phyloP scores from a whole-genome alignment of 1,140 invertebrate genomes.

The Drosophila funebris region DNA sequence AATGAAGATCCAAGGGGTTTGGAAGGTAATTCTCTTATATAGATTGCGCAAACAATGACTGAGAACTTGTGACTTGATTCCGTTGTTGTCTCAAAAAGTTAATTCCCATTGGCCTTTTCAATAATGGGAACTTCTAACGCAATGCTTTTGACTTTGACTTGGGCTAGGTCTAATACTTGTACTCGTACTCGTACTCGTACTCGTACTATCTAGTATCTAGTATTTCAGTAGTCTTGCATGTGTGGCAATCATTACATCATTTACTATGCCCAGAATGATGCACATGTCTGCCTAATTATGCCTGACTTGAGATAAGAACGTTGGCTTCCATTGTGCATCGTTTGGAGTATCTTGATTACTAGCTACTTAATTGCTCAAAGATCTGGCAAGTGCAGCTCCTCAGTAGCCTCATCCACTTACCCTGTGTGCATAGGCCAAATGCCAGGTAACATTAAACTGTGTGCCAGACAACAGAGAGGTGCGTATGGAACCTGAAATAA shows the following conservation, averaged over 20 bases:
- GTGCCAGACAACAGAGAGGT: constrained; percentile 93
- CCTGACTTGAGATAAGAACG: constrained; percentile 48
- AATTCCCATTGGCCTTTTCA: constrained; percentile 44
- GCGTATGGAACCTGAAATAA: constrained; percentile 88
- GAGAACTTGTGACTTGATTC: constrained; percentile 72
- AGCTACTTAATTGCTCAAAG: constrained; percentile 26
- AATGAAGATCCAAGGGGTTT: not conserved
- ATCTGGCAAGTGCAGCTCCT: constrained; percentile 6
- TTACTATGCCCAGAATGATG: constrained; percentile 29
- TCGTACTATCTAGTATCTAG: not conserved
- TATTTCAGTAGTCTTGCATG: constrained; percentile 39
- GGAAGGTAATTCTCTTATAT: constrained; percentile 2
- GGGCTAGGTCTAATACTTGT: not conserved
- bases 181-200: not conserved
- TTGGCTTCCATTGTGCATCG: constrained; percentile 11
- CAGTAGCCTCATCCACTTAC: constrained; percentile 86
- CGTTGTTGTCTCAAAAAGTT: constrained; percentile 18
- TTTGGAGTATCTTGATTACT: constrained; percentile 16
- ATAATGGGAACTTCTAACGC: constrained; percentile 68
- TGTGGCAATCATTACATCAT: constrained; percentile 63
- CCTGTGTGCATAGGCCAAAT: constrained; percentile 95
- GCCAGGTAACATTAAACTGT: constrained; percentile 96
- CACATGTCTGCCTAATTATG: constrained; percentile 56
- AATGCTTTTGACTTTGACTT: constrained; percentile 56
- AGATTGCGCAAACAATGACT: constrained; percentile 66